These are phyloP conservation scores for Drosophila willistoni DNA, from an alignment of 1,140 invertebrate genomes.

Conservation along the genomic window DNA sequence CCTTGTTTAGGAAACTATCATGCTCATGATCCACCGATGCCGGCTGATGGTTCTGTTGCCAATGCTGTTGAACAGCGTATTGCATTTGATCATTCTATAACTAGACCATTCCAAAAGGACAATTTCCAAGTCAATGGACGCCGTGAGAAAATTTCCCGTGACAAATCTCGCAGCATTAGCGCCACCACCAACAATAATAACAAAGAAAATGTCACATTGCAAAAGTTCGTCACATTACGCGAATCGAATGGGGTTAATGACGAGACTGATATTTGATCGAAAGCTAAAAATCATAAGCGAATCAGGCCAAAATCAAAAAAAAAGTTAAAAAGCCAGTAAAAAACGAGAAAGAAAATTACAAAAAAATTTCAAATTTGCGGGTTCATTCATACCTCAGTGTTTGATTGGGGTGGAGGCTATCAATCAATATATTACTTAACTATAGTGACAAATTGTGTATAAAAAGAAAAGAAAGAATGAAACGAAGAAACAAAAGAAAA, in stretches of 20 bases:
- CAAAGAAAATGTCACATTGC: constrained; percentile 72
- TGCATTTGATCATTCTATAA: constrained; percentile 67
- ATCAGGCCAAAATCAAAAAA: constrained; percentile 66
- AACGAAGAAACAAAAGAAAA: background rate
- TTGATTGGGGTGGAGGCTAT: constrained; percentile 72
- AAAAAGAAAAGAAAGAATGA: background rate
- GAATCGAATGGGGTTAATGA: constrained; percentile 65
- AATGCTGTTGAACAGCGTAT: constrained; percentile 25
- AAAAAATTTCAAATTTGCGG: constrained; percentile 25
- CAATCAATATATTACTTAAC: constrained; percentile 21
- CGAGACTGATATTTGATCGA: constrained; percentile 80
- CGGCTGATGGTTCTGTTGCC: constrained; percentile 3
- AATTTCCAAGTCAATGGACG: constrained; percentile 73
- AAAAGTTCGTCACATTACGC: constrained; percentile 69
- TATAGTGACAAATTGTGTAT: constrained; percentile 43
- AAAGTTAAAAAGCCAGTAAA: constrained; percentile 39
- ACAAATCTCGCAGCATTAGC: constrained; percentile 32
- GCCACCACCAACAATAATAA: constrained; percentile 25
- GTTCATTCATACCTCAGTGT: constrained; percentile 63
- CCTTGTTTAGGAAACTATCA: constrained; percentile 51
- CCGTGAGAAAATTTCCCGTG: constrained; percentile 46
- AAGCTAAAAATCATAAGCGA: constrained; percentile 32
- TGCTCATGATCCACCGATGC: constrained; percentile 31
- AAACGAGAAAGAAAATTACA: background rate
- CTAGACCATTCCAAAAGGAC: constrained; percentile 72